Conservation (phyloP, 2,113 vertebrate genomes). For the Cyphotilapia sp. region DNA sequence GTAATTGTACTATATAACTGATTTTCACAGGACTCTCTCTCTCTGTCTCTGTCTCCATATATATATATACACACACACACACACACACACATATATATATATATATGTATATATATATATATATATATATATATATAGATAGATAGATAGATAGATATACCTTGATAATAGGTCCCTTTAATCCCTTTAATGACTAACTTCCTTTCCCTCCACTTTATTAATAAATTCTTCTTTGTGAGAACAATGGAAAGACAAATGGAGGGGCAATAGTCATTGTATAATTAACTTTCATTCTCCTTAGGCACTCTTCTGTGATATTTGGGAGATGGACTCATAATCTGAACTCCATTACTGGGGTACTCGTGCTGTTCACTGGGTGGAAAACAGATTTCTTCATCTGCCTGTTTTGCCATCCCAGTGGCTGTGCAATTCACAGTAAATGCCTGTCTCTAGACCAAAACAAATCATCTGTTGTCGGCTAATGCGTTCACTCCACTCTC, state of each 20-base stretch:
- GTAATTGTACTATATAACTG: not conserved
- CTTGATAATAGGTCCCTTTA: not conserved
- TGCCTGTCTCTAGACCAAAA: not conserved
- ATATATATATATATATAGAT: not conserved
- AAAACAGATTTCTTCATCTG: not conserved
- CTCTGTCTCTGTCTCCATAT: fast-evolving
- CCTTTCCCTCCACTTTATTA: not conserved
- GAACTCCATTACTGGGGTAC: not conserved
- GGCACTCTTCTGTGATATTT: not conserved
- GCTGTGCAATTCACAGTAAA: not conserved
- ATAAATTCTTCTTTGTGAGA: not conserved
- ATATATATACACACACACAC: fast-evolving
- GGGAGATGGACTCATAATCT: not conserved
- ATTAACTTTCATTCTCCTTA: not conserved
- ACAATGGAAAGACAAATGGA: not conserved
- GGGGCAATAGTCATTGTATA: not conserved
- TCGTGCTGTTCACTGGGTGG: not conserved
- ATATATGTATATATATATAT: not conserved
- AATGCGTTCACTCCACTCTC: constrained; percentile 10
- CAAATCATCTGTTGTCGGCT: constrained; percentile 7
- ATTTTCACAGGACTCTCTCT: not conserved
- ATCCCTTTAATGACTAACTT: not conserved
- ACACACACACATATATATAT: not conserved
- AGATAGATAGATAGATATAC: not conserved
- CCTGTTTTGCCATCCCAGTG: not conserved